Conservation (phyloP, 2,113 vertebrate genomes). For the Calypte anna region DNA sequence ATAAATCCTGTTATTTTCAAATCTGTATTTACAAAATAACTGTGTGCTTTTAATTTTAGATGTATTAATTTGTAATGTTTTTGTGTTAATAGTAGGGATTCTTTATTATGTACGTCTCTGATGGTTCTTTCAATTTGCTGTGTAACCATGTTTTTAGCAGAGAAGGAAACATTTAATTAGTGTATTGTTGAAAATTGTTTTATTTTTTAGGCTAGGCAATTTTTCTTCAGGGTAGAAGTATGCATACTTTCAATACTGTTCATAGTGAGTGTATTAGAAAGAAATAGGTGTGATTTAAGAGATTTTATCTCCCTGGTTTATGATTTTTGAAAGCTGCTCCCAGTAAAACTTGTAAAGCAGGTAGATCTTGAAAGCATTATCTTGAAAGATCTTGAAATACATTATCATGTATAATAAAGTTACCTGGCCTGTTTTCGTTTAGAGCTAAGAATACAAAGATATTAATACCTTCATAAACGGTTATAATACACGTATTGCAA, state of each 20-base stretch:
- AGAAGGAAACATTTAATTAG: neutral
- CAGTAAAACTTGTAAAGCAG: neutral
- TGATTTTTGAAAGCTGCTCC: conserved; percentile 8
- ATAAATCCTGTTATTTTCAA: neutral
- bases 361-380: neutral
- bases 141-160: neutral
- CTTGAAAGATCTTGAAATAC: too few relatives aligned
- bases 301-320: conserved; percentile 16
- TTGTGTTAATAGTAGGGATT: neutral
- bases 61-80: neutral
- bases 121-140: neutral
- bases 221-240: neutral
- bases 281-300: neutral
- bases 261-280: neutral
- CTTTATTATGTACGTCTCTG: neutral
- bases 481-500: neutral
- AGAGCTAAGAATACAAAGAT: neutral
- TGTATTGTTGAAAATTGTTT: neutral
- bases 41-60: neutral
- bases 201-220: neutral
- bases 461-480: neutral
- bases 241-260: neutral
- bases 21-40: neutral
- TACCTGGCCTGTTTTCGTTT: neutral
- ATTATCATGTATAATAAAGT: neutral